A percentile compares a stretch with the other conserved stretches of the same genome.
phyloP scores from a whole-genome alignment of 2,113 vertebrate genomes.

The Etia nguti region DNA sequence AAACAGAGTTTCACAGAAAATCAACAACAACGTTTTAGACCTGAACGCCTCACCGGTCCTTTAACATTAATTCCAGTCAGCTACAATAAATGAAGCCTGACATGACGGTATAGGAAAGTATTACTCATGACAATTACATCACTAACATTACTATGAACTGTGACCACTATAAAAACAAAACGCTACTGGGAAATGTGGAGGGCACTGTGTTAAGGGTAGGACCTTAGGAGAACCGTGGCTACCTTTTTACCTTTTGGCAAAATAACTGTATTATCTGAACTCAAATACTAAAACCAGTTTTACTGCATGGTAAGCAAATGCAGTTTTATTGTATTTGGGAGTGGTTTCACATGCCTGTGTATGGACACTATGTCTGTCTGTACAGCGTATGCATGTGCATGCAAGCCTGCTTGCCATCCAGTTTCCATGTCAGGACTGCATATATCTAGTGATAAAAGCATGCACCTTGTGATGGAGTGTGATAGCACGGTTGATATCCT shows the following conservation, averaged over 20 bases:
- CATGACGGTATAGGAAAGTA: slow-evolving; percentile 41
- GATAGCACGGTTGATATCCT: background rate
- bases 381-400: background rate
- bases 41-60: slow-evolving; percentile 11
- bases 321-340: background rate
- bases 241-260: background rate
- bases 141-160: slow-evolving; percentile 38
- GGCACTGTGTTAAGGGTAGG: background rate
- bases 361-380: background rate
- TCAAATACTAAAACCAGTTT: background rate
- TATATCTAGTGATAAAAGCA: background rate
- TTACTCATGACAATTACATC: slow-evolving; percentile 53
- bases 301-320: background rate
- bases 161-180: background rate
- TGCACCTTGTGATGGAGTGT: background rate
- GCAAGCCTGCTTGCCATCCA: background rate
- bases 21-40: slow-evolving; percentile 7
- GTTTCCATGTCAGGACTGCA: background rate
- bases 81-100: slow-evolving; percentile 13
- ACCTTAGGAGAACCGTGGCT: background rate
- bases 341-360: background rate
- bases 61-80: slow-evolving; percentile 19
- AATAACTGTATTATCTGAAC: background rate
- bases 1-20: background rate
- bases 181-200: background rate